A percentile compares a stretch with the other conserved stretches of the same genome.
Conservation (phyloP, 2,888 invertebrate species). For the Zhuqinia jingwanae region DNA sequence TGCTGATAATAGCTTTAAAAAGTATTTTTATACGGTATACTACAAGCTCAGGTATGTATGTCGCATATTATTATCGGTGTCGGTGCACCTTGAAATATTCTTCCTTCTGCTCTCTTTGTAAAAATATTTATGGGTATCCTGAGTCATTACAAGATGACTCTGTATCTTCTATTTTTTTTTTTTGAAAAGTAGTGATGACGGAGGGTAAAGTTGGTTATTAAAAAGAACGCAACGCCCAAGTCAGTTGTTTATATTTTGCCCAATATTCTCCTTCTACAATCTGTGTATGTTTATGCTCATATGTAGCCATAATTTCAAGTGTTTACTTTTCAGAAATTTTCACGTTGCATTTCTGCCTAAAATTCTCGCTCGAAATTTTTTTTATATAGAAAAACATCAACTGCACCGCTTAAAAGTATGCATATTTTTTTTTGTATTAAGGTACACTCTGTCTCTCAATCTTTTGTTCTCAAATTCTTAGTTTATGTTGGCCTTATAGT, state of each 20-base stretch:
- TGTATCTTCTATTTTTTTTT: constrained; percentile 37
- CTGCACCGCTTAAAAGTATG: too few relatives aligned
- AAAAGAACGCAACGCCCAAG: too few relatives aligned
- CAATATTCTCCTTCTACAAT: too few relatives aligned
- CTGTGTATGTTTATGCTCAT: too few relatives aligned
- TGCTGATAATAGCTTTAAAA: background rate
- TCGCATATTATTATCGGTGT: background rate
- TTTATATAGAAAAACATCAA: too few relatives aligned
- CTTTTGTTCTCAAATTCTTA: too few relatives aligned
- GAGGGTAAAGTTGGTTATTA: background rate
- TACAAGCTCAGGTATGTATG: background rate
- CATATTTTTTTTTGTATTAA: background rate
- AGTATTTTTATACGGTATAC: background rate
- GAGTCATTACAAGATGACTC: constrained; percentile 38
- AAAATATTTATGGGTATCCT: background rate
- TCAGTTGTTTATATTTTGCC: too few relatives aligned
- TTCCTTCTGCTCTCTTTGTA: constrained; percentile 39
- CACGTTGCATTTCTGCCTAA: too few relatives aligned
- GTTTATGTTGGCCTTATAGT: too few relatives aligned
- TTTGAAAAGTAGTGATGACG: background rate
- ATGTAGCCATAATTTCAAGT: background rate
- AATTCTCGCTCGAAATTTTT: too few relatives aligned
- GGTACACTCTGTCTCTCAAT: too few relatives aligned
- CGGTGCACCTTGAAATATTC: constrained; percentile 10
- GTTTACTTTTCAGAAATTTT: too few relatives aligned